Conservation (phyloP, 2,797 vertebrate species). For the Acestrorhynchus altus region DNA sequence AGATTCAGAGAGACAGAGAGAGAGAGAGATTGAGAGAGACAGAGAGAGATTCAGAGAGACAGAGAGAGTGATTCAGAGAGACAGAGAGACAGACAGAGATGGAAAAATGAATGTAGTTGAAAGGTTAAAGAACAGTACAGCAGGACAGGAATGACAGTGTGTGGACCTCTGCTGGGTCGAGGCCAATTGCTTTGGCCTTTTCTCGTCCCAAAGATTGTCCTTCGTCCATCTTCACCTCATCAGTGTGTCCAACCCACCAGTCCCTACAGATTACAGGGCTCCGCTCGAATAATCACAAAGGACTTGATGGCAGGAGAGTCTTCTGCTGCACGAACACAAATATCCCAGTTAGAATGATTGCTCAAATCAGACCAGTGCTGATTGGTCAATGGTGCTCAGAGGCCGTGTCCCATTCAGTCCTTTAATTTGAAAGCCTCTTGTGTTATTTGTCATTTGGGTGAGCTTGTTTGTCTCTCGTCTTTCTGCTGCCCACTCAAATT, state of each 20-base stretch:
- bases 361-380: conserved; percentile 56
- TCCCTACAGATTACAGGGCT: conserved; percentile 47
- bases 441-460: conserved; percentile 32
- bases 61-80: background rate
- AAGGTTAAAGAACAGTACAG: conserved; percentile 44
- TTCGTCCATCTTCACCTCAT: conserved; percentile 29
- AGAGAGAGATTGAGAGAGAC: too few species aligned
- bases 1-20: too few species aligned
- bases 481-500: background rate
- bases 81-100: background rate
- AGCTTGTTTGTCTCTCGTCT: conserved; percentile 37
- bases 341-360: conserved; percentile 58
- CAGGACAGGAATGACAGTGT: background rate
- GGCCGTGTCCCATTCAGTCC: conserved; percentile 43
- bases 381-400: conserved; percentile 57
- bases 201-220: background rate
- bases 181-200: conserved; percentile 49
- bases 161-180: background rate
- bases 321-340: conserved; percentile 33
- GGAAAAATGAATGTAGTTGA: background rate
- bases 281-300: conserved; percentile 53
- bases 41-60: background rate
- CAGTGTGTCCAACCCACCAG: background rate
- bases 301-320: conserved; percentile 56
- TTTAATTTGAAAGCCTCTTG: conserved; percentile 45